A percentile compares a stretch with the other conserved stretches of the same genome.
These are phyloP conservation scores for Agapornis canus DNA, from an alignment of 2,797 vertebrate species.

Conservation along the genomic window DNA sequence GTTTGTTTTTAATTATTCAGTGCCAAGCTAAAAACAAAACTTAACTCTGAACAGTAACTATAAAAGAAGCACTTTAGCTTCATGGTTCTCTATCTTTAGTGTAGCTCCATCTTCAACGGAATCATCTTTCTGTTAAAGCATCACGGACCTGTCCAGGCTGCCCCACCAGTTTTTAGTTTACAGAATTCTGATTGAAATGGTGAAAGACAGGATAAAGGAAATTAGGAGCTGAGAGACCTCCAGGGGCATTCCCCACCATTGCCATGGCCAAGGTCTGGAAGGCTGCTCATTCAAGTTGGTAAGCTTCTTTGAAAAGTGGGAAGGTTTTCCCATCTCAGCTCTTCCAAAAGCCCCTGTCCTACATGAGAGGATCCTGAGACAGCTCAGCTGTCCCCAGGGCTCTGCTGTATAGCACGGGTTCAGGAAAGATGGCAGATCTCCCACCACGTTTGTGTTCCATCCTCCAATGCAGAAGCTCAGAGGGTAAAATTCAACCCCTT, in stretches of 20 bases:
- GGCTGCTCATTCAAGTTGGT: not conserved
- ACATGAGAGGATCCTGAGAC: not conserved
- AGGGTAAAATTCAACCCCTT: not conserved
- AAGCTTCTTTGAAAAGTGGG: not conserved
- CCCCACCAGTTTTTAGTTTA: not conserved
- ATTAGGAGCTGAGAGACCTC: not conserved
- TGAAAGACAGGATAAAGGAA: not conserved
- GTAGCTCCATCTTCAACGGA: not conserved
- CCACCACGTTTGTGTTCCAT: not conserved
- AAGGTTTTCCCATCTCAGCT: not conserved
- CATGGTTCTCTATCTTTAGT: constrained; percentile 29
- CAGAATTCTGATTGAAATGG: not conserved
- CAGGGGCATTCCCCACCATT: not conserved
- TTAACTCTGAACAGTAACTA: constrained; percentile 39
- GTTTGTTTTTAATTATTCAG: constrained; percentile 47
- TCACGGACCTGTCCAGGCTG: not conserved
- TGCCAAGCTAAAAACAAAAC: constrained; percentile 55
- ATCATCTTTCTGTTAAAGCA: not conserved
- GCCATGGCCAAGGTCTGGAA: not conserved
- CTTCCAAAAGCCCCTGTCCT: not conserved
- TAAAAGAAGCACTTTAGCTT: constrained; percentile 17
- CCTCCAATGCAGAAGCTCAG: fast-evolving
- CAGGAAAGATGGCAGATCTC: not conserved
- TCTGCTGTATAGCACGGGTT: not conserved
- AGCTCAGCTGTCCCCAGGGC: not conserved